A percentile compares a stretch with the other conserved stretches of the same genome.
phyloP scores from a whole-genome alignment of 1,140 invertebrate species.

The Macrostomum lignano region DNA sequence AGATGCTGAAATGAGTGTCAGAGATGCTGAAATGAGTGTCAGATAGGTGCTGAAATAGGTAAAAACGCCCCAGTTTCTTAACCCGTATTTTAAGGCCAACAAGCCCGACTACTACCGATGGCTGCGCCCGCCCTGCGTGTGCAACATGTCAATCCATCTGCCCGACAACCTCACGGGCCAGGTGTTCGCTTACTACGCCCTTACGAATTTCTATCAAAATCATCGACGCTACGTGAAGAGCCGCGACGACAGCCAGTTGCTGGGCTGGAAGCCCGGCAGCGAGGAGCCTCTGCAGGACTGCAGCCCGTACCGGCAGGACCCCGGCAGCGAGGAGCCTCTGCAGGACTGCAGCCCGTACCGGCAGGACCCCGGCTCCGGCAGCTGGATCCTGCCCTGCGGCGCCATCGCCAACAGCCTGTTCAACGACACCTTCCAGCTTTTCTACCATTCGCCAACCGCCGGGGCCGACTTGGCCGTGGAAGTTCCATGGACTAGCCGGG shows the following conservation, averaged over 20 bases:
- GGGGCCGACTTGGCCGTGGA: neutral
- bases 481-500: conserved; percentile 5
- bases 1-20: conserved; percentile 1
- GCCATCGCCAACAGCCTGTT: conserved; percentile 5
- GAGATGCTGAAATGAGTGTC: conserved; percentile 1
- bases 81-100: no score
- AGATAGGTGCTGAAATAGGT: no score
- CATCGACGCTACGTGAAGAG: conserved; percentile 92
- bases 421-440: conserved; percentile 28
- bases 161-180: neutral
- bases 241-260: conserved; percentile 66
- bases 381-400: conserved; percentile 35
- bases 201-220: conserved; percentile 94
- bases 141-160: neutral
- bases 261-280: no score
- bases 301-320: no score
- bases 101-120: no score
- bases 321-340: no score
- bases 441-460: neutral
- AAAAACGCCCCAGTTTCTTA: no score
- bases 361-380: no score
- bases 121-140: neutral
- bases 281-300: no score
- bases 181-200: conserved; percentile 85
- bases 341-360: no score